Conservation (phyloP, 2,888 invertebrate genomes). For the Chymomyza amoena region DNA sequence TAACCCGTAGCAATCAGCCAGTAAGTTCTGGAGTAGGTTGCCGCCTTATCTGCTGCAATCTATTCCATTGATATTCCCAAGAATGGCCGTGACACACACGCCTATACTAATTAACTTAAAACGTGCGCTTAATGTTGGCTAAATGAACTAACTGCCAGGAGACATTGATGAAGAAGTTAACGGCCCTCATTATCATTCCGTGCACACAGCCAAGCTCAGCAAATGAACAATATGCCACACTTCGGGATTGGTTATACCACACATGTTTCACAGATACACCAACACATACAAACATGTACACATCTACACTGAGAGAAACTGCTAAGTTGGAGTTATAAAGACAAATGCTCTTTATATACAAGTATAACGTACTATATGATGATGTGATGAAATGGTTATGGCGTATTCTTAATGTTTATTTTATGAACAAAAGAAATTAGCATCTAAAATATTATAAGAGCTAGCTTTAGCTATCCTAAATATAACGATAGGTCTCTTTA, state of each 20-base stretch:
- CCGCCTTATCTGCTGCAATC: neutral
- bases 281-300: constrained; percentile 17
- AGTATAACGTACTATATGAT: too few species aligned
- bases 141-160: constrained; percentile 62
- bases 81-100: neutral
- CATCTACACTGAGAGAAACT: neutral
- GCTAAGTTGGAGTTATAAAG: too few species aligned
- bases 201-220: constrained; percentile 25
- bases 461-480: too few species aligned
- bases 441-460: too few species aligned
- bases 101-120: constrained; percentile 54
- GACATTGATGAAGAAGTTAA: constrained; percentile 54
- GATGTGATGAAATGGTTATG: too few species aligned
- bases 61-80: neutral
- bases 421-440: too few species aligned
- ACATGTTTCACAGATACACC: constrained; percentile 15
- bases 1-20: neutral
- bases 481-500: too few species aligned
- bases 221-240: neutral
- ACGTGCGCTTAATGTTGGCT: constrained; percentile 66
- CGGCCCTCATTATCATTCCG: constrained; percentile 62
- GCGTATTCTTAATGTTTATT: fast-evolving
- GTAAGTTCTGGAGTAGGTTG: neutral
- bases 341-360: too few species aligned
- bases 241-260: neutral